These are phyloP conservation scores for Cnemophilus loriae DNA, from an alignment of 2,113 vertebrate species.

Conservation along the genomic window DNA sequence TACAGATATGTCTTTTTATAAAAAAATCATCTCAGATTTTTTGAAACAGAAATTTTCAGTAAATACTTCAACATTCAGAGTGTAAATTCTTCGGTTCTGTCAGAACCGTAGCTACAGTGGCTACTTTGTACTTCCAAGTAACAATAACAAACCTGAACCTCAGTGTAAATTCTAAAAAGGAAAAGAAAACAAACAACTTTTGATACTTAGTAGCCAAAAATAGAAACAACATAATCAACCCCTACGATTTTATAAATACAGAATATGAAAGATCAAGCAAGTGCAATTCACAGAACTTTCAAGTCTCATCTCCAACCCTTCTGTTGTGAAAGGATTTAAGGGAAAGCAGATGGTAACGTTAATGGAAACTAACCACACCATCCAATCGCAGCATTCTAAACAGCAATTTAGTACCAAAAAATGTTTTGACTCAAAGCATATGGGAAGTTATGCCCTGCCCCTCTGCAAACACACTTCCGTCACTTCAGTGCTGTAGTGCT, in stretches of 20 bases:
- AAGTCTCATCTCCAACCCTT: neutral
- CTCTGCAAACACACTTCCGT: neutral
- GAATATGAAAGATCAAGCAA: neutral
- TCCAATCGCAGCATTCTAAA: neutral
- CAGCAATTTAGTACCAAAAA: neutral
- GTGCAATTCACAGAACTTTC: neutral
- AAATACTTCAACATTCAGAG: neutral
- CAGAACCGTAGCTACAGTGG: neutral
- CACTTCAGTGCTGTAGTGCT: neutral
- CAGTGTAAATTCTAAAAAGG: neutral
- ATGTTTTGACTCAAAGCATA: neutral
- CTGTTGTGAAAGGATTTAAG: neutral
- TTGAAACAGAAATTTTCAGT: neutral
- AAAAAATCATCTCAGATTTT: neutral
- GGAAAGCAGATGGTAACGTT: neutral
- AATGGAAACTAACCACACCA: neutral
- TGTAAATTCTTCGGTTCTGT: neutral
- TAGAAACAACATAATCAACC: neutral
- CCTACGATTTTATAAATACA: accelerated
- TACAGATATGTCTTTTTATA: neutral
- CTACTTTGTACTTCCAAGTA: neutral
- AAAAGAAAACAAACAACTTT: neutral
- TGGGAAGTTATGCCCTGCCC: neutral
- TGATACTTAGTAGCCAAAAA: neutral
- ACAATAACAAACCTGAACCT: neutral